These are phyloP conservation scores for Fissipunctia ypsillon DNA, from an alignment of 2,888 invertebrate species.

Conservation along the genomic window DNA sequence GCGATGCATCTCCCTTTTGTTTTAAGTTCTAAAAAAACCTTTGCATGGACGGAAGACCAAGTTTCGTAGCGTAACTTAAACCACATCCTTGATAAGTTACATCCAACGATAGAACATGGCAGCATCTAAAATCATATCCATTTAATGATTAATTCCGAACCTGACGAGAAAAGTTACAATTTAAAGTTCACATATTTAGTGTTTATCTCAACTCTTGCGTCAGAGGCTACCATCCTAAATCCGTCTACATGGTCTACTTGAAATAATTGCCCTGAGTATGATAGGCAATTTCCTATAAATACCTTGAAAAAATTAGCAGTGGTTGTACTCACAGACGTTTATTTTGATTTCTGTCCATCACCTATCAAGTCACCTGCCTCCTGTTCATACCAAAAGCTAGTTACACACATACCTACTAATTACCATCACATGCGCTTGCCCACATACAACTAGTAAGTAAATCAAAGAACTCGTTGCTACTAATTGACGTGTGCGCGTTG, in stretches of 20 bases:
- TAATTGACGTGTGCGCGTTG: slow-evolving; percentile 62
- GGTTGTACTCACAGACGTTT: neutral
- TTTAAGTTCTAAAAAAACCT: neutral
- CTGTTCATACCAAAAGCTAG: slow-evolving; percentile 7
- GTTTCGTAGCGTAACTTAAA: neutral
- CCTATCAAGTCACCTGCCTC: neutral
- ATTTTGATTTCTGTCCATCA: slow-evolving; percentile 15
- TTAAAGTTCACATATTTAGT: neutral
- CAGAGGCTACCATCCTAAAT: too few species aligned
- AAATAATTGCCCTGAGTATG: neutral
- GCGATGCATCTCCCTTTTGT: too few species aligned
- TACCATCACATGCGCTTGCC: slow-evolving; percentile 32
- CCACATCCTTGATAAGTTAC: neutral
- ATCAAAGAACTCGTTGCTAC: slow-evolving; percentile 48
- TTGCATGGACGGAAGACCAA: neutral
- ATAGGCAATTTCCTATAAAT: neutral
- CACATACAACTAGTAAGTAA: slow-evolving; percentile 20
- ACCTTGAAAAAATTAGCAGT: too few species aligned
- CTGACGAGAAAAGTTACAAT: neutral
- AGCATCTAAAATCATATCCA: neutral
- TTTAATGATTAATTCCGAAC: too few species aligned
- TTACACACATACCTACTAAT: slow-evolving; percentile 45
- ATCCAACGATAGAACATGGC: neutral
- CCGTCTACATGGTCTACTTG: neutral
- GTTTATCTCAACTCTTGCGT: neutral